Evolutionary conservation across 2,888 invertebrate species (phyloP), one percentile per base, ranked within the genome.

Genomic region (Hypolimnas misippus): DNA sequence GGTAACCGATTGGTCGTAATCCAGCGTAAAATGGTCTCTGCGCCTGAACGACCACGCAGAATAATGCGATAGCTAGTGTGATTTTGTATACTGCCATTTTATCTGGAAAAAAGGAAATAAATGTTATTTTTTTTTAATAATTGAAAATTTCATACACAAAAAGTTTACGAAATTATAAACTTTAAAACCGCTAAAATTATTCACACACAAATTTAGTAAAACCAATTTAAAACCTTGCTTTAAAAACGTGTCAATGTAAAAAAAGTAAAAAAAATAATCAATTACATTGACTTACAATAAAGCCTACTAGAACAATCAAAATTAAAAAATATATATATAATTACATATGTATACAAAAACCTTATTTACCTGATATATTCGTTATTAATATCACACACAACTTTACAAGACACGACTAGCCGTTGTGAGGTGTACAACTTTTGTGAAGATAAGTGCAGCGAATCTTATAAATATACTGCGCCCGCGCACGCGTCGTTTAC

Each of bases 1-100:
- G 95, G 67, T 93, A 93, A n/a, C 94, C 94, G 17, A 93, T 93
- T 0, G 94, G 89, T 6, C 87, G 82, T 0, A 82, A 74, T 7
- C 94, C 94, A 3, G 95, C 95, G 75, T 94, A 96, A 52, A 93
- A 93, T 0, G 95, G 94, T 21, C 96, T 90, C 78, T 96, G 95
- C 1, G 92, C 92, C 52, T 17, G 65, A 58, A 38, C 49, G 5
- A 66, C 1, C 7, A 64, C 58, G 7, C 66, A 57, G 7, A 70
- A 5, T 6, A 67, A n/a, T 5, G 62, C 33, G 21, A 69, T 12
- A 6, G 66, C 19, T 3, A 69, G 1, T 7, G 21, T 46, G 10
- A 69, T 14, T 57, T 66, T 69, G 50, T 55, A 59, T 4, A 64
- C 19, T 6, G 66, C 56, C 73, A 73, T n/a, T n/a, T 73, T 2